A percentile compares a stretch with the other conserved stretches of the same genome.
These are phyloP conservation scores for Thereva nobilitata DNA, from an alignment of 2,888 invertebrate genomes.

Conservation along the genomic window DNA sequence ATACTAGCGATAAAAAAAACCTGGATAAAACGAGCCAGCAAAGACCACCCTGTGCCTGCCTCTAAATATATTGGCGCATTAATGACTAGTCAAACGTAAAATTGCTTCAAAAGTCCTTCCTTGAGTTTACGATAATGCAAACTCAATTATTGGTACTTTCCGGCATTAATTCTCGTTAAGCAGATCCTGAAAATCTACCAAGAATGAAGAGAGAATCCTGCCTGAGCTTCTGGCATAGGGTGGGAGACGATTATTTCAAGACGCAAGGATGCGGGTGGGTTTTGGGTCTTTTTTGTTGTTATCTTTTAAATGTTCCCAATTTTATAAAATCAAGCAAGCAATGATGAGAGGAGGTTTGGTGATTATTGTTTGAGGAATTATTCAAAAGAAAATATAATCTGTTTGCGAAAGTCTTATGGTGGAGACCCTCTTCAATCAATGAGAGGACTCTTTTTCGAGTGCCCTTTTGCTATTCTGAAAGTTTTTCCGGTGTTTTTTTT, in stretches of 20 bases:
- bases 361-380: slow-evolving; percentile 35
- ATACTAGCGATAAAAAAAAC: too few relatives aligned
- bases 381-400: slow-evolving; percentile 37
- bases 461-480: slow-evolving; percentile 27
- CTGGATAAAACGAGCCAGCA: too few relatives aligned
- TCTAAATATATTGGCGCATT: slow-evolving; percentile 55
- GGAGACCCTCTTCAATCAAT: slow-evolving; percentile 10
- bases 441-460: slow-evolving; percentile 15
- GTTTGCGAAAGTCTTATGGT: slow-evolving; percentile 31
- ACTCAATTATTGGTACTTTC: slow-evolving; percentile 34
- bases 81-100: slow-evolving; percentile 60
- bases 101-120: slow-evolving; percentile 57
- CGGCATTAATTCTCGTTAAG: slow-evolving; percentile 32
- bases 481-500: slow-evolving; percentile 2
- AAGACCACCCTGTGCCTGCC: not conserved
- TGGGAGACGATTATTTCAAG: slow-evolving; percentile 11
- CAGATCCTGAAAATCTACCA: not conserved
- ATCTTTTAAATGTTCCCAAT: slow-evolving; percentile 25
- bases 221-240: not conserved
- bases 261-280: slow-evolving; percentile 9
- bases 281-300: slow-evolving; percentile 16
- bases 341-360: not conserved
- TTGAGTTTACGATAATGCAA: slow-evolving; percentile 26
- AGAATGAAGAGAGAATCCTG: not conserved
- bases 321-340: not conserved